Conservation (phyloP, 2,888 invertebrate genomes). For the Eupithecia centaureata region DNA sequence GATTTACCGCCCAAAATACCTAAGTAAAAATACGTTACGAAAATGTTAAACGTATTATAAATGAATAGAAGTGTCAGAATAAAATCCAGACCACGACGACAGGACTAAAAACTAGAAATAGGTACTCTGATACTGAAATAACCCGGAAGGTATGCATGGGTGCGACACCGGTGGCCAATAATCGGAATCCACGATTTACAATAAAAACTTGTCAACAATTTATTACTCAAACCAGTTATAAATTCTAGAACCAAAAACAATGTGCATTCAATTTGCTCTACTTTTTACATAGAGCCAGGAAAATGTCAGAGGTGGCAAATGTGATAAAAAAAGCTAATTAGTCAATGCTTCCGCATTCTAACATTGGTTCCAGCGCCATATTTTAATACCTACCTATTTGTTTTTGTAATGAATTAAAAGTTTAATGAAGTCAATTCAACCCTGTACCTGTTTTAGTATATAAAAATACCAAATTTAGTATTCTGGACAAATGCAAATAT, state of each 20-base stretch:
- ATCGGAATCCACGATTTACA: constrained; percentile 16
- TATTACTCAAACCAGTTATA: constrained; percentile 23
- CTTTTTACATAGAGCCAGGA: constrained; percentile 28
- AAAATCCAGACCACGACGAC: not conserved
- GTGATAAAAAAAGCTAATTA: not conserved
- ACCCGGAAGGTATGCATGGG: constrained; percentile 23
- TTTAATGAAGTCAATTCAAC: not conserved
- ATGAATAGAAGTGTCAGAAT: not conserved
- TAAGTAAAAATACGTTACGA: not conserved
- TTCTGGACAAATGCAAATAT: not conserved
- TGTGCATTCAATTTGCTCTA: constrained; percentile 16
- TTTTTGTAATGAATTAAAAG: not conserved
- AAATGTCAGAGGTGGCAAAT: constrained; percentile 28
- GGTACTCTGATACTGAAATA: constrained; percentile 3
- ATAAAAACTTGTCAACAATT: constrained; percentile 16
- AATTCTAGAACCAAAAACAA: constrained; percentile 5
- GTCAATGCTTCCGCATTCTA: constrained; percentile 23
- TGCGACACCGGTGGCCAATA: constrained; percentile 3
- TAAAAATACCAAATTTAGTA: not conserved
- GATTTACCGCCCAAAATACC: not conserved
- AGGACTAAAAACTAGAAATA: not conserved
- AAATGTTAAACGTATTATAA: not conserved
- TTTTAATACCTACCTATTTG: not conserved
- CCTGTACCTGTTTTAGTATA: not conserved
- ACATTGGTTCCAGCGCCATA: not conserved